Base-by-base conservation (phyloP, 2,797 vertebrate genomes). In the Acipenser ruthenus region DNA sequence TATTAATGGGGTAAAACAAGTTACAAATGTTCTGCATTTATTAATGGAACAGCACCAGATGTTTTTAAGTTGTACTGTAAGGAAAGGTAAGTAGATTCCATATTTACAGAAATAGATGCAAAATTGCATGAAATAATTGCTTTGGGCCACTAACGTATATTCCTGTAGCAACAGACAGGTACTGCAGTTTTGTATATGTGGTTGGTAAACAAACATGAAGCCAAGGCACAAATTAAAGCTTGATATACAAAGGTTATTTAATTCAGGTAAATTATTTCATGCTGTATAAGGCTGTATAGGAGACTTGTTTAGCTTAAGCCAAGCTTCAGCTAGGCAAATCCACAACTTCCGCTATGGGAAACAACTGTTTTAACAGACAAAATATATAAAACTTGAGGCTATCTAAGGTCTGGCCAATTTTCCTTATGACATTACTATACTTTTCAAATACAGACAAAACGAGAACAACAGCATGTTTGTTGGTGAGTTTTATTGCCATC, bases 321-420 rank as follows among this genome's bases (percentile, higher is more conserved):
- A 86, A 82, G 83, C 78, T 81, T 79, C 78, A 86, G 77, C 81
- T 83, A 79, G 84, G 82, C 75, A 73, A 83, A 78, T 87, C 82
- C 86, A 63, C 87, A 86, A 81, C 78, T 84, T 82, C 80, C 83
- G 85, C 80, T 79, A 87, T 78, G 87, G 87, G 88, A 89, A 90
- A 82, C 86, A 88, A 90, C 66, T 79, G 74, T 76, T 82, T 63
- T 11, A 73, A 63, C n/a, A 70, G 68, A 78, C 69, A 68, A 77
- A 60, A 68, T 83, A 69, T 83, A 70, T 74, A 78, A 77, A 80
- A 71, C 61, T 59, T 67, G 71, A 23, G 59, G 68, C 76, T 76
- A 73, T 59, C 69, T 49, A 69, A 3, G 47, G n/a, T 13, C n/a
- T 71, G 80, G 80, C 79, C 81, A 84, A 82, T 69, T 62, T 77